Percentiles rank a stretch among this genome's conserved stretches.
These are phyloP conservation scores for Bombycilla garrulus DNA, from an alignment of 2,113 vertebrate genomes.

Conservation along the genomic window DNA sequence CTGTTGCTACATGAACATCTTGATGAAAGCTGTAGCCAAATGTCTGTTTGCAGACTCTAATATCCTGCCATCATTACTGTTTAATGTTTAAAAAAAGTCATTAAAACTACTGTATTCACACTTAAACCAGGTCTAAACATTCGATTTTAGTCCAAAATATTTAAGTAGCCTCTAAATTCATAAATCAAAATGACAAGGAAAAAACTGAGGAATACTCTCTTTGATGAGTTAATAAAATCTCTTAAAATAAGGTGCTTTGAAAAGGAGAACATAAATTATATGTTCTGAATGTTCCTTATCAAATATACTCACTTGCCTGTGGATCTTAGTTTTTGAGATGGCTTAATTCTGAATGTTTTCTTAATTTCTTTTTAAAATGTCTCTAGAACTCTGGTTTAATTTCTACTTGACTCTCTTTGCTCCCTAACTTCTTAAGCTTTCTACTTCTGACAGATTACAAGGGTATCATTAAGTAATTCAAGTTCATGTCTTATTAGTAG, in stretches of 20 bases:
- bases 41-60: background rate
- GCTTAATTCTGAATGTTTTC: background rate
- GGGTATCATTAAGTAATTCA: constrained; percentile 56
- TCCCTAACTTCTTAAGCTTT: constrained; percentile 15
- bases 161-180: background rate
- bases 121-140: background rate
- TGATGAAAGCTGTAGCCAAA: background rate
- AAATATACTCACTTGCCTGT: background rate
- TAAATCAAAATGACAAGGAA: background rate
- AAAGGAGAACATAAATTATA: background rate
- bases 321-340: background rate
- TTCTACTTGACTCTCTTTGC: constrained; percentile 21
- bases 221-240: background rate
- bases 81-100: background rate
- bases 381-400: background rate
- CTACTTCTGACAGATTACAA: constrained; percentile 48
- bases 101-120: background rate
- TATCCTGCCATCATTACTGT: background rate
- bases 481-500: constrained; percentile 57
- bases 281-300: background rate
- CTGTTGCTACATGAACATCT: background rate
- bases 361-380: constrained; percentile 1
- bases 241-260: background rate
- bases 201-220: background rate
- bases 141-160: background rate